Conservation (phyloP, 2,113 vertebrate species). For the Neotoma lepida region DNA sequence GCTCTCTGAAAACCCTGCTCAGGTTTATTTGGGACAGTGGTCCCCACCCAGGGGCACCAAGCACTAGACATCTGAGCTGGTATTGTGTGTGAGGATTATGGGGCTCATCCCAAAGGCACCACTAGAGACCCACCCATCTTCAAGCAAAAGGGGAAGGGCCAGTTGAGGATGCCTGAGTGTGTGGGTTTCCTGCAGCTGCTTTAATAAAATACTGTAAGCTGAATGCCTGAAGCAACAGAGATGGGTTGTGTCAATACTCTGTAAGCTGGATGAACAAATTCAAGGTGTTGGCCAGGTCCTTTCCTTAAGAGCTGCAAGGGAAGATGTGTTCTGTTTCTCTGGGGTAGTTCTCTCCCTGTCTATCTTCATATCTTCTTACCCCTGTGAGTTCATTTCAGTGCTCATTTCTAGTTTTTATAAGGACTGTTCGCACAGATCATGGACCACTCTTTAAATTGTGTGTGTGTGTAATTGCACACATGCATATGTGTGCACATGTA, state of each 20-base stretch:
- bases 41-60: not conserved
- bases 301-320: not conserved
- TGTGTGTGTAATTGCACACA: not conserved
- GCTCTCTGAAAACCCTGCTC: not conserved
- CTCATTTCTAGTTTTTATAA: not conserved
- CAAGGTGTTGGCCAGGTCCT: not conserved
- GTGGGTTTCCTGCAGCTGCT: not conserved
- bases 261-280: not conserved
- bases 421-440: not conserved
- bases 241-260: too few relatives aligned
- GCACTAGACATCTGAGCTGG: not conserved
- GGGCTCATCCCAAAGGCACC: not conserved
- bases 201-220: not conserved
- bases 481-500: not conserved
- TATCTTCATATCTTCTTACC: not conserved
- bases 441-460: not conserved
- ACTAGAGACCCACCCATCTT: not conserved
- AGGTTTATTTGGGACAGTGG: not conserved
- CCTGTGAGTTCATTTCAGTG: not conserved
- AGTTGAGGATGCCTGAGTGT: not conserved
- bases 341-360: accelerated
- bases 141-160: not conserved
- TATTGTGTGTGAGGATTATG: too few relatives aligned
- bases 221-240: not conserved
- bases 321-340: not conserved